Conservation (phyloP, 1,140 invertebrate genomes). For the Paralvinella palmiformis region DNA sequence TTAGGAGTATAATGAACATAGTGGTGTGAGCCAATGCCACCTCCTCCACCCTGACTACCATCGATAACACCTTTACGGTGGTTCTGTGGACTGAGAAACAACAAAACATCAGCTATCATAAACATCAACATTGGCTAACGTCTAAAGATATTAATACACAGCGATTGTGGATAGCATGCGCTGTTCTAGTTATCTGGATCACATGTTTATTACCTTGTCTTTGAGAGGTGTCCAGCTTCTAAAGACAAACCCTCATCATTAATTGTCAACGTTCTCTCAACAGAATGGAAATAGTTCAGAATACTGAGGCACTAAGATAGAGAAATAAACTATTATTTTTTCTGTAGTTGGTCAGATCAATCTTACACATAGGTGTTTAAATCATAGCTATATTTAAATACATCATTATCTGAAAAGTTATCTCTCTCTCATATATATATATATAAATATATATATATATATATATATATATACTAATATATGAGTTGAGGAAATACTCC, state of each 20-base stretch:
- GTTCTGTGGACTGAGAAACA: slow-evolving; percentile 36
- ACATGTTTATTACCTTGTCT: background rate
- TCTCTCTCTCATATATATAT: too few species aligned
- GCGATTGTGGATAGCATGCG: background rate
- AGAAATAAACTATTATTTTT: too few species aligned
- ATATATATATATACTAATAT: too few species aligned
- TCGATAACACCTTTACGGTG: slow-evolving; percentile 25
- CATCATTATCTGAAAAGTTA: too few species aligned
- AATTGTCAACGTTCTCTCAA: slow-evolving; percentile 50
- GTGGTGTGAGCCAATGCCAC: slow-evolving; percentile 41
- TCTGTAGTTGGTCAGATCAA: too few species aligned
- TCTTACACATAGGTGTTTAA: background rate
- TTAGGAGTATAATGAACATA: slow-evolving; percentile 48
- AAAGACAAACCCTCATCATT: slow-evolving; percentile 46
- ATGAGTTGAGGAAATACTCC: too few species aligned
- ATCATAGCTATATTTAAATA: background rate
- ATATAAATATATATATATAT: too few species aligned
- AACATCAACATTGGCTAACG: background rate
- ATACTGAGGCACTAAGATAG: slow-evolving; percentile 33
- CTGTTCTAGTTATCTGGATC: background rate
- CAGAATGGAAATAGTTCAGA: slow-evolving; percentile 50
- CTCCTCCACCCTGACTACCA: background rate
- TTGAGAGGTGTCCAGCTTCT: slow-evolving; percentile 25
- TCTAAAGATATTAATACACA: background rate
- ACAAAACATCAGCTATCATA: background rate